Percentiles rank a stretch among this genome's conserved stretches.
Conservation (phyloP, 2,888 invertebrate species). For the Petrophora chlorosata region DNA sequence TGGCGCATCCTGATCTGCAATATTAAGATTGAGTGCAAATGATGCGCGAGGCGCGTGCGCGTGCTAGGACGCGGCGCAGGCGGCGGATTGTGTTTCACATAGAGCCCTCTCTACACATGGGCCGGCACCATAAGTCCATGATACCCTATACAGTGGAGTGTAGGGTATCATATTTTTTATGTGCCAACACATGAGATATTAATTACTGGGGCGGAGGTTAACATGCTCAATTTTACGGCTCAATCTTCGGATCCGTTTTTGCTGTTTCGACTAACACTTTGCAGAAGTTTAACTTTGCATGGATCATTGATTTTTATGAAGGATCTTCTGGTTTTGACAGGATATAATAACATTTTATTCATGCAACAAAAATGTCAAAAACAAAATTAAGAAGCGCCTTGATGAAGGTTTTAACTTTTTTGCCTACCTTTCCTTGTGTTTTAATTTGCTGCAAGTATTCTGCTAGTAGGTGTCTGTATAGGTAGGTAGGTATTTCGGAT, state of each 20-base stretch:
- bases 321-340: slow-evolving; percentile 25
- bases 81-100: slow-evolving; percentile 58
- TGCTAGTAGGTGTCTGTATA: too few species aligned
- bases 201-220: slow-evolving; percentile 73
- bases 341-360: not conserved
- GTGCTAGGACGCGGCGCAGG: too few species aligned
- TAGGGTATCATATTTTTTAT: slow-evolving; percentile 51
- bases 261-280: slow-evolving; percentile 17
- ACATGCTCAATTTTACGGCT: slow-evolving; percentile 70
- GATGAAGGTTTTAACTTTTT: too few species aligned
- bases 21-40: slow-evolving; percentile 81
- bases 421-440: too few species aligned
- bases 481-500: too few species aligned
- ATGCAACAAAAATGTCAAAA: not conserved
- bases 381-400: too few species aligned
- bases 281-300: slow-evolving; percentile 15
- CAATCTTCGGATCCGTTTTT: slow-evolving; percentile 49
- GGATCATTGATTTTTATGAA: slow-evolving; percentile 33
- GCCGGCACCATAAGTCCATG: slow-evolving; percentile 40
- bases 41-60: slow-evolving; percentile 74
- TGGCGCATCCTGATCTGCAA: slow-evolving; percentile 73
- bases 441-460: too few species aligned
- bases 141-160: slow-evolving; percentile 47
- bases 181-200: slow-evolving; percentile 69
- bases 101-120: slow-evolving; percentile 37